Percentiles rank a stretch among this genome's conserved stretches.
Conservation (phyloP, 2,888 invertebrate genomes). For the Ecliptopera silaceata region DNA sequence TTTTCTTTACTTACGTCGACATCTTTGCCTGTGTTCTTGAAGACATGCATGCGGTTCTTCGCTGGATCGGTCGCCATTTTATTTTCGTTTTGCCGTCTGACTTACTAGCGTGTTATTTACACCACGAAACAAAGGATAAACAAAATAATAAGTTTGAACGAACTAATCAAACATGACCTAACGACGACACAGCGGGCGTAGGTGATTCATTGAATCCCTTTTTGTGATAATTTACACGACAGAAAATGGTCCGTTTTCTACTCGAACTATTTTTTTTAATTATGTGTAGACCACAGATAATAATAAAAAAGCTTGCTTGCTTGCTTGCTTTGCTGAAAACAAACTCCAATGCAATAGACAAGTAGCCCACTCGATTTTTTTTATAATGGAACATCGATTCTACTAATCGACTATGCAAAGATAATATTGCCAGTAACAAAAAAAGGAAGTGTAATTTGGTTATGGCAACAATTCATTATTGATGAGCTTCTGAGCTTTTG, state of each 20-base stretch:
- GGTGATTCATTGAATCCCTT: constrained; percentile 72
- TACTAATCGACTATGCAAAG: too few relatives aligned
- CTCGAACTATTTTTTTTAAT: constrained; percentile 52
- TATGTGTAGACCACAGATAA: constrained; percentile 13
- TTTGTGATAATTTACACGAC: constrained; percentile 68
- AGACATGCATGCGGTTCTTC: constrained; percentile 95
- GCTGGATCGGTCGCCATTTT: constrained; percentile 91
- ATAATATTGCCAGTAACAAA: too few relatives aligned
- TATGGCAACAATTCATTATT: too few relatives aligned
- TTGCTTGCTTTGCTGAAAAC: too few relatives aligned
- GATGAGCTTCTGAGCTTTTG: too few relatives aligned
- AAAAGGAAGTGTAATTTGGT: too few relatives aligned
- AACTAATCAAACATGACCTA: constrained; percentile 77
- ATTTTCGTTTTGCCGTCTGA: constrained; percentile 68
- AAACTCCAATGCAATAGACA: too few relatives aligned
- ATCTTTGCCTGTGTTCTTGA: constrained; percentile 99
- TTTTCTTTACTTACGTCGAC: constrained; percentile 92
- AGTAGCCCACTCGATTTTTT: too few relatives aligned
- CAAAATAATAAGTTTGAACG: constrained; percentile 61
- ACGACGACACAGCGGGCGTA: constrained; percentile 62
- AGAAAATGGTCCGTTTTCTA: constrained; percentile 64
- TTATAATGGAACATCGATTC: too few relatives aligned
- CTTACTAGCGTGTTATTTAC: constrained; percentile 63
- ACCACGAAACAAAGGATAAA: constrained; percentile 74
- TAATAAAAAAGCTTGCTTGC: not conserved